Percentiles rank a stretch among this genome's conserved stretches.
These are phyloP conservation scores for Cromileptes altivelis DNA, from an alignment of 2,113 vertebrate species.

Conservation along the genomic window DNA sequence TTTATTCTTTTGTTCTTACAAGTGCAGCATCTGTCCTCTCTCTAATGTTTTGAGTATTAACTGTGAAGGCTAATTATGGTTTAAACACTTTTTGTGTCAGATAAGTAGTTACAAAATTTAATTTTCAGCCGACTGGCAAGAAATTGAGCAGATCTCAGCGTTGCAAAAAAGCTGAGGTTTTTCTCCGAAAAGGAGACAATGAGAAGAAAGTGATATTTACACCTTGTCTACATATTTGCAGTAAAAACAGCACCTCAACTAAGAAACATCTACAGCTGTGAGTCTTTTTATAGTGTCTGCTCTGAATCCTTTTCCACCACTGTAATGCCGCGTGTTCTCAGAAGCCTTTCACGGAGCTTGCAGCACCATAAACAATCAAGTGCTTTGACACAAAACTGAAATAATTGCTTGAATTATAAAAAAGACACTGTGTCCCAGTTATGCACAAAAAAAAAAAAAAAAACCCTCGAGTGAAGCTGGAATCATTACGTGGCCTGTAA, in stretches of 20 bases:
- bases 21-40: neutral
- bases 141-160: neutral
- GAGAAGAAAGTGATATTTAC: slow-evolving; percentile 1
- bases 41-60: neutral
- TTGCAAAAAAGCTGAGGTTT: neutral
- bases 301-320: neutral
- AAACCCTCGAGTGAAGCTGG: neutral
- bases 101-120: neutral
- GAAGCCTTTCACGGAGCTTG: neutral
- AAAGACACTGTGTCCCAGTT: neutral
- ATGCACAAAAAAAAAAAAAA: no score
- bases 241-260: neutral
- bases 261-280: neutral
- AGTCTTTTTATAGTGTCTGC: neutral
- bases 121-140: neutral
- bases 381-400: neutral
- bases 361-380: neutral
- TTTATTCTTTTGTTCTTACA: neutral
- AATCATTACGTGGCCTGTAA: neutral
- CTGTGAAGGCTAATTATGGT: neutral
- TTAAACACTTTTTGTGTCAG: neutral
- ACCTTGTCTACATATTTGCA: slow-evolving; percentile 11
- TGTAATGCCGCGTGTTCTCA: neutral
- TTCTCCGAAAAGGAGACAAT: neutral
- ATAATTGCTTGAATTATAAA: slow-evolving; percentile 2